A percentile compares a stretch with the other conserved stretches of the same genome.
These are phyloP conservation scores for Valencia hispanica DNA, from an alignment of 2,797 vertebrate genomes.

Conservation along the genomic window DNA sequence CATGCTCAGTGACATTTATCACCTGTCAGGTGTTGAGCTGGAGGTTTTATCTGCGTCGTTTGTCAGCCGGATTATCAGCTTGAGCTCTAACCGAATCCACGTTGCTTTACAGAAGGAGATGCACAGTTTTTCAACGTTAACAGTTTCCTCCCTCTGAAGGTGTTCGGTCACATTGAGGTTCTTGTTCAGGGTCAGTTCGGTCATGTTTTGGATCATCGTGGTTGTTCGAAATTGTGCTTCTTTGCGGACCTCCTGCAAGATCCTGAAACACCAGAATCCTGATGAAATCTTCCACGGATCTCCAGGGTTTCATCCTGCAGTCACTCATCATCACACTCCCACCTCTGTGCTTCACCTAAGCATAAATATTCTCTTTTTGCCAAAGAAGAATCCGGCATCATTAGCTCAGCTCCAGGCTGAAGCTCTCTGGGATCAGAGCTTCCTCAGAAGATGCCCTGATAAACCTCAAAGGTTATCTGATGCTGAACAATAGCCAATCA, in stretches of 20 bases:
- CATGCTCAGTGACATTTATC: neutral
- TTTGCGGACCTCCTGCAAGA: neutral
- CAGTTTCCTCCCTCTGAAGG: neutral
- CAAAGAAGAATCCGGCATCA: neutral
- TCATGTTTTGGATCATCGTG: neutral
- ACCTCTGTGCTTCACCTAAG: neutral
- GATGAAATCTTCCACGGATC: too few relatives aligned
- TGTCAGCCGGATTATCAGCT: neutral
- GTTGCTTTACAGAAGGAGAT: neutral
- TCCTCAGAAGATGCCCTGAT: neutral
- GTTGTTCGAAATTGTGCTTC: neutral
- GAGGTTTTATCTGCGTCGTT: neutral
- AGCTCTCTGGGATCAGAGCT: neutral
- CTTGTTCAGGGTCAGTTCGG: neutral
- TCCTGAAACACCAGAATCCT: too few relatives aligned
- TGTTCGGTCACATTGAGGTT: neutral
- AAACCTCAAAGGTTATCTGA: neutral
- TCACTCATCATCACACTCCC: neutral
- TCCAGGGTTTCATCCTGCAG: neutral
- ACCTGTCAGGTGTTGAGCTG: neutral
- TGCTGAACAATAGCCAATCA: constrained; percentile 6
- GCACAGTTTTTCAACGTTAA: neutral
- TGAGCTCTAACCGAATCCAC: neutral
- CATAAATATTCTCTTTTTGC: too few relatives aligned
- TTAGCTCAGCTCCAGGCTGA: neutral